These are phyloP conservation scores for Acanthococcus lagerstroemiae DNA, from an alignment of 2,888 invertebrate genomes.

Conservation along the genomic window DNA sequence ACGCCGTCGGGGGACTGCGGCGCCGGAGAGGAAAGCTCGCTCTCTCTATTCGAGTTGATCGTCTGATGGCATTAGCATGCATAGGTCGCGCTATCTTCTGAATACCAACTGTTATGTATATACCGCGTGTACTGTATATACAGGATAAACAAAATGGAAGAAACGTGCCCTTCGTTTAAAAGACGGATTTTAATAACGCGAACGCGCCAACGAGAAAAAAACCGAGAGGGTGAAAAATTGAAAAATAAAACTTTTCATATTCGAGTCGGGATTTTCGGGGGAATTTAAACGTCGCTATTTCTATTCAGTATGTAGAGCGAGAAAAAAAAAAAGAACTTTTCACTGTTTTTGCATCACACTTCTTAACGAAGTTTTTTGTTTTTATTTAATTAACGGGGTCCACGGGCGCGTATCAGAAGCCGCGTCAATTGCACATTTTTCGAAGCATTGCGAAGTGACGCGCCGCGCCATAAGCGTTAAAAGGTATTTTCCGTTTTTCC, in stretches of 20 bases:
- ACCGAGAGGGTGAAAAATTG: constrained; percentile 18
- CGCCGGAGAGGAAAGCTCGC: background rate
- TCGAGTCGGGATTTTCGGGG: no score
- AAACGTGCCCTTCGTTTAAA: constrained; percentile 27
- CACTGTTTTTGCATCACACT: no score
- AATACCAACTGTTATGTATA: constrained; percentile 25
- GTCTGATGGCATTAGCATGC: constrained; percentile 27
- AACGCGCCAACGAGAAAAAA: constrained; percentile 5
- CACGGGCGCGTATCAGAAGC: no score
- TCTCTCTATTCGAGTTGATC: constrained; percentile 3
- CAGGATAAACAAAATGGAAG: constrained; percentile 28
- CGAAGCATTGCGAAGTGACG: no score
- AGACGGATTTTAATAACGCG: constrained; percentile 27
- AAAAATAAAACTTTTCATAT: constrained; percentile 25
- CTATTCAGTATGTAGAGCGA: no score
- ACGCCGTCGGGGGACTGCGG: background rate
- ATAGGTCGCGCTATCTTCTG: constrained; percentile 28
- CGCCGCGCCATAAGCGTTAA: no score
- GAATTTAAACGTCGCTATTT: no score
- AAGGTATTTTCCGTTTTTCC: no score
- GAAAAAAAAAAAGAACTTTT: no score
- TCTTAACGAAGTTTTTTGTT: no score
- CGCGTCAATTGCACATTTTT: no score
- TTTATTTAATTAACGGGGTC: no score
- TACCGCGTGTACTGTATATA: background rate